Evolutionary conservation across 2,113 vertebrate species (phyloP), one percentile per base, ranked within the genome.

Genomic region (Sphyrna mokarran): DNA sequence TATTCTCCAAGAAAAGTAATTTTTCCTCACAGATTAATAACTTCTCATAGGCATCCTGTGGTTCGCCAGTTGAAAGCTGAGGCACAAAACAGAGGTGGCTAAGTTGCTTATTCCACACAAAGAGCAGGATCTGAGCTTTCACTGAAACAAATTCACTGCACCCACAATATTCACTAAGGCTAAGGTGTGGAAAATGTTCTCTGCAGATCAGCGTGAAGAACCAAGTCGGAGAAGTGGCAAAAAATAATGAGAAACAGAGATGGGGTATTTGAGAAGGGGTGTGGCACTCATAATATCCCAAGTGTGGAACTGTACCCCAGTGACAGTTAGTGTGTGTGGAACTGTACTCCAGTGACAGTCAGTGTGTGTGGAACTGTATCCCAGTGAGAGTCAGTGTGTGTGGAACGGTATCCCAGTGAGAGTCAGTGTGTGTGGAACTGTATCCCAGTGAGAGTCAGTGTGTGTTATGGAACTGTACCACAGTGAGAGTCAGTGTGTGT

Each of bases 11-110:
- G 89, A 68, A 66, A 66, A 66, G 16, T 93, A 93, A 93, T 66
- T 93, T 93, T 18, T 93, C 33, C 16, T 93, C 89, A 66, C 89
- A 93, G 18, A 93, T 33, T 22, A 13, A 58, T 66, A 93, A 68
- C 89, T 93, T 93, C 33, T 93, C 89, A 23, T 93, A 93, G 89
- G 61, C n/a, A 37, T 93, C 89, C 7, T 66, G 89, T 33, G 89
- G 89, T 40, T 93, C 58, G 7, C 33, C 20, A 68, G 61, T 20
- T 66, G 63, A 37, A 40, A n/a, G 18, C 89, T 93, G 61, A 93
- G 20, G 33, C 61, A 91, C 11, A 93, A 90, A 83, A 58, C 3
- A 66, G 14, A 93, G 33, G 22, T 0, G 10, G 54, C 11, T 91
- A 66, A 58, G n/a, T 93, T 43, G 9, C 18, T 66, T 9, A 83